phyloP scores from a whole-genome alignment of 2,113 vertebrate species.

The Piliocolobus tephrosceles region DNA sequence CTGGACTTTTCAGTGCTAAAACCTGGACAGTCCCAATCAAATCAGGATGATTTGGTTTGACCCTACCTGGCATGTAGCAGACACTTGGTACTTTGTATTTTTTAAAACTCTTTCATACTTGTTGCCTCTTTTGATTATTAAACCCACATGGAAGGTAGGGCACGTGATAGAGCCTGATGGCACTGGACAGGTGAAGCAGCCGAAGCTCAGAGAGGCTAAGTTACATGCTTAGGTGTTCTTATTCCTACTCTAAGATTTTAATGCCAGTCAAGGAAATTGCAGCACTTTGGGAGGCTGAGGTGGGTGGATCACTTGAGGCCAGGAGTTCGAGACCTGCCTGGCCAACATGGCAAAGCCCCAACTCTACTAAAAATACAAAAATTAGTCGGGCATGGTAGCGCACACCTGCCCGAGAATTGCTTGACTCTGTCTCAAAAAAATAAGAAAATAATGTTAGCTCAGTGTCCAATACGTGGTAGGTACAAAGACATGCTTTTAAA shows the following conservation, averaged over 20 bases:
- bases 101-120: constrained; percentile 20
- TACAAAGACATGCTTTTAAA: constrained; percentile 22
- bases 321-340: too few species aligned
- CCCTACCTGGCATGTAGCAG: neutral
- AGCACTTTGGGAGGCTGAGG: too few species aligned
- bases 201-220: neutral
- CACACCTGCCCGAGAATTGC: too few species aligned
- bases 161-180: neutral
- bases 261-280: neutral
- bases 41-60: neutral
- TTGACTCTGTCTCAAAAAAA: too few species aligned
- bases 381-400: too few species aligned
- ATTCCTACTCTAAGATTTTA: neutral
- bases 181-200: neutral
- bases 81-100: neutral
- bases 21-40: neutral
- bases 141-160: neutral
- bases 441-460: neutral
- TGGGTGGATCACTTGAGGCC: too few species aligned
- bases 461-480: neutral
- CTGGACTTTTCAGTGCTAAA: neutral
- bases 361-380: too few species aligned
- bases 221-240: neutral
- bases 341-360: too few species aligned
- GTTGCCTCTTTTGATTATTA: neutral